These are phyloP conservation scores for Danio tinwini DNA, from an alignment of 2,797 vertebrate genomes.

Conservation along the genomic window DNA sequence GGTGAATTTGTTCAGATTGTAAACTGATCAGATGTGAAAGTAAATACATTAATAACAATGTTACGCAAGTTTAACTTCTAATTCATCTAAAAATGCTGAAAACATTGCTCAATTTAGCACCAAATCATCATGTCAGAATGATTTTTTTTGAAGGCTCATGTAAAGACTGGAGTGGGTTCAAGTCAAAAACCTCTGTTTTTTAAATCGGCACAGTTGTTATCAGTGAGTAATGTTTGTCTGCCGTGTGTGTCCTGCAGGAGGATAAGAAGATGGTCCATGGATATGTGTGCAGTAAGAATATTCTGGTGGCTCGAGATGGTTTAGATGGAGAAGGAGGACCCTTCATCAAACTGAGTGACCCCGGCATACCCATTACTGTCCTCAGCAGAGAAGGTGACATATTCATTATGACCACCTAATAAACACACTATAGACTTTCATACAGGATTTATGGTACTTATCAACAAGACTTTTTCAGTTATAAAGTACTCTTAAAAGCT, in stretches of 20 bases:
- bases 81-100: no score
- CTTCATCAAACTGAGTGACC: conserved; percentile 97
- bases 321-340: conserved; percentile 84
- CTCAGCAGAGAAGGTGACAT: conserved; percentile 88
- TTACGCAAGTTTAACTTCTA: not conserved
- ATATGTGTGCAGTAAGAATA: conserved; percentile 95
- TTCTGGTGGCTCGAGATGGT: conserved; percentile 92
- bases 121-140: no score
- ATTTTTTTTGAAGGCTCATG: no score
- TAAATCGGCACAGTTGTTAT: no score
- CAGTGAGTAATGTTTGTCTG: not conserved
- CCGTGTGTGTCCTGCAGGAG: conserved; percentile 78
- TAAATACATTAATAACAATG: not conserved
- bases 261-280: conserved; percentile 97
- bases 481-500: no score
- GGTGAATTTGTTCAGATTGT: not conserved
- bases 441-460: no score
- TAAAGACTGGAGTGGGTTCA: no score
- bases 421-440: not conserved
- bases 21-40: not conserved
- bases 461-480: no score
- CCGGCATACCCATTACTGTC: conserved; percentile 93
- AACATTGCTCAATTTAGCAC: no score
- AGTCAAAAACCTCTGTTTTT: no score
- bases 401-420: not conserved